phyloP scores from a whole-genome alignment of 2,113 vertebrate genomes.

The Neopipo cinnamomea region DNA sequence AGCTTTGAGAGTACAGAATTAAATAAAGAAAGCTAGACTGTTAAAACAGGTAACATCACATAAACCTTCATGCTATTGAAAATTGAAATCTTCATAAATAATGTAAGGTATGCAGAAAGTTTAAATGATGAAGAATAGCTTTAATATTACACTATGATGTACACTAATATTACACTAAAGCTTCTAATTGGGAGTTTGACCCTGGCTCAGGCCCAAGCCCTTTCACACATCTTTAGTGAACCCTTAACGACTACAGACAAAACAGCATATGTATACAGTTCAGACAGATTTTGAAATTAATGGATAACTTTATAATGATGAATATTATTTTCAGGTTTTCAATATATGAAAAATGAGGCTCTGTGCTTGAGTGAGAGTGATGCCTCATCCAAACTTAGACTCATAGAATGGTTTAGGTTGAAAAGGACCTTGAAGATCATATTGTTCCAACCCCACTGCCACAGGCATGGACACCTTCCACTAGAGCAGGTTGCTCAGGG shows the following conservation, averaged over 20 bases:
- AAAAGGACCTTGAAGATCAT: background rate
- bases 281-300: background rate
- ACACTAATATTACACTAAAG: background rate
- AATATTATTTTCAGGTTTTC: background rate
- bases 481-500: background rate
- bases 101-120: background rate
- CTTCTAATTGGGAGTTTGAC: background rate
- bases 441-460: accelerated
- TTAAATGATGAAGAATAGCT: background rate
- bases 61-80: background rate
- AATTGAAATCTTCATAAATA: background rate
- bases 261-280: background rate
- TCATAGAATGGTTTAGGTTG: background rate
- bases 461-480: background rate
- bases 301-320: background rate
- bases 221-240: conserved; percentile 2
- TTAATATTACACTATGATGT: background rate
- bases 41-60: background rate
- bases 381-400: background rate
- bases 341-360: background rate
- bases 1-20: background rate
- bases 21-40: background rate
- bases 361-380: background rate
- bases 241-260: background rate
- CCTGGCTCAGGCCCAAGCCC: background rate